A percentile compares a stretch with the other conserved stretches of the same genome.
Evolutionary conservation across 2,113 vertebrate species (phyloP).

Genomic region (Rhinolophus sinicus): DNA sequence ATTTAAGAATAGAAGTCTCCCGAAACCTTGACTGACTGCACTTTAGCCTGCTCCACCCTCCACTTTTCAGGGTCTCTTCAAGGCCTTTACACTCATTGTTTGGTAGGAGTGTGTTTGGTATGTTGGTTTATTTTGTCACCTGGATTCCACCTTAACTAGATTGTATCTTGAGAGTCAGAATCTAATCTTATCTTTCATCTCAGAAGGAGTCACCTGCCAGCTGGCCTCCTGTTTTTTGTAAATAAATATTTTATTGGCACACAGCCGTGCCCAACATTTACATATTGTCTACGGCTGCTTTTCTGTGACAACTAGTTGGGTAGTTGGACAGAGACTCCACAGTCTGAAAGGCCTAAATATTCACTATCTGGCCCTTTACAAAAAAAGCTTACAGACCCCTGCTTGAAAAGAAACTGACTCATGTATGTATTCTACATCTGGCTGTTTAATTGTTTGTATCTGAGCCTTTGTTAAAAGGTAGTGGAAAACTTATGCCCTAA

Average conservation of each 20-base stretch:
- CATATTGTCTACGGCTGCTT: neutral
- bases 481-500: neutral
- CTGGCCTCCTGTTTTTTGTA: neutral
- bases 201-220: neutral
- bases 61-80: neutral
- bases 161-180: neutral
- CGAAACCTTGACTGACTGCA: neutral
- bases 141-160: neutral
- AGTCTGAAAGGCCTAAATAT: neutral
- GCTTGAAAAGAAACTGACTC: neutral
- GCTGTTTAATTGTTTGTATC: neutral
- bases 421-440: neutral
- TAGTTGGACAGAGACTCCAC: neutral
- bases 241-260: neutral
- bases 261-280: neutral
- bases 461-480: neutral
- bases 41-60: neutral
- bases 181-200: constrained; percentile 19
- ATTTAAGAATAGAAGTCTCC: neutral
- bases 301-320: neutral
- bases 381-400: neutral
- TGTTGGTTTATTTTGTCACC: neutral
- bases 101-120: too few relatives aligned
- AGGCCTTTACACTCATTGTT: neutral
- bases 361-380: neutral